Evolutionary conservation across 30 jellyfish, hydroid and myxozoan genomes (phyloP).

Genomic region (Clytia hemisphaerica): DNA sequence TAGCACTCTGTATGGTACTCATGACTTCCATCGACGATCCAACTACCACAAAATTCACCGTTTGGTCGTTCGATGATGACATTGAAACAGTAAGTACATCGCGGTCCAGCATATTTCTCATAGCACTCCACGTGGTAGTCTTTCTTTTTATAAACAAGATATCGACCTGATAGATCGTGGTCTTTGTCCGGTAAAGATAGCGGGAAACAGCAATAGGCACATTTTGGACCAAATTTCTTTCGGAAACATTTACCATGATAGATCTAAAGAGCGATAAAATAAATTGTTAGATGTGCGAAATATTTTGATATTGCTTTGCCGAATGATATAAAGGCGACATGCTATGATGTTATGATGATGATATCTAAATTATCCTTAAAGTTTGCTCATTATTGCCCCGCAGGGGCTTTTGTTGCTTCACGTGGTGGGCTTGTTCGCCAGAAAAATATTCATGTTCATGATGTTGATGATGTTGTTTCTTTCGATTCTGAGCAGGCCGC

Average conservation of each 20-base stretch:
- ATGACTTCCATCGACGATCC: slow-evolving; percentile 71
- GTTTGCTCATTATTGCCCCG: too few species aligned
- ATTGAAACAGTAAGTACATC: slow-evolving; percentile 89
- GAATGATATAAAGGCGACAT: too few species aligned
- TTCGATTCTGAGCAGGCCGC: too few species aligned
- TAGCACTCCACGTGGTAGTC: slow-evolving; percentile 96
- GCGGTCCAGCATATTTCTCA: slow-evolving; percentile 97
- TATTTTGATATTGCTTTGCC: too few species aligned
- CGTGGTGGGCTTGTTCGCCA: too few species aligned
- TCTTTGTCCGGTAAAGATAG: slow-evolving; percentile 79
- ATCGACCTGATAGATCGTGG: slow-evolving; percentile 67
- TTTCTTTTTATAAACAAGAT: slow-evolving; percentile 48
- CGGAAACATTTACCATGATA: slow-evolving; percentile 79
- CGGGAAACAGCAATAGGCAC: slow-evolving; percentile 91
- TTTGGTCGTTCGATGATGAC: slow-evolving; percentile 76
- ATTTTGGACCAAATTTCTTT: slow-evolving; percentile 91
- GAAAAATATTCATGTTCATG: too few species aligned
- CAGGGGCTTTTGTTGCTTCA: too few species aligned
- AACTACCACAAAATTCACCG: slow-evolving; percentile 71
- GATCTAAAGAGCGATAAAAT: slow-evolving; percentile 34
- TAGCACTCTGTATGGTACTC: slow-evolving; percentile 88
- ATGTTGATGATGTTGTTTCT: too few species aligned
- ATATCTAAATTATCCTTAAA: too few species aligned
- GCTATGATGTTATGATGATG: too few species aligned
- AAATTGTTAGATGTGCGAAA: too few species aligned